Conservation (phyloP, 2,888 invertebrate genomes). For the Pyrrhosoma nymphula region DNA sequence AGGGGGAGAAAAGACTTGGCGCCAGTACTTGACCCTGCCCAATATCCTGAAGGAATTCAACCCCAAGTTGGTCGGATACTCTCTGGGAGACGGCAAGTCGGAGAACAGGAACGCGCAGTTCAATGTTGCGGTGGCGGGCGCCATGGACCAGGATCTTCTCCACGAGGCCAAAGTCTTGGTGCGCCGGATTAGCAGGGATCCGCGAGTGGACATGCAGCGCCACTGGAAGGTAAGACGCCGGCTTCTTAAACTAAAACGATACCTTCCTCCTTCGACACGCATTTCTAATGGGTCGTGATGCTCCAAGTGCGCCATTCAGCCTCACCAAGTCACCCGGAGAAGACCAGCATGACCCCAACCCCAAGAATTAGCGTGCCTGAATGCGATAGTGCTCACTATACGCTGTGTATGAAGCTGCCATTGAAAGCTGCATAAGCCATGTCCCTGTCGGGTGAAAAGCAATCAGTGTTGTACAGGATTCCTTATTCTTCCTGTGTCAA, state of each 20-base stretch:
- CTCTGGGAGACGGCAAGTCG: slow-evolving; percentile 85
- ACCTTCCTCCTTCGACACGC: not conserved
- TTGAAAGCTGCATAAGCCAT: not conserved
- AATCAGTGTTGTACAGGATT: not conserved
- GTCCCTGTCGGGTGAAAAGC: not conserved
- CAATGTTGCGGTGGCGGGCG: slow-evolving; percentile 87
- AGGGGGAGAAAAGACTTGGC: slow-evolving; percentile 87
- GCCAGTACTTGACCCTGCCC: slow-evolving; percentile 85
- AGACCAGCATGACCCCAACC: not conserved
- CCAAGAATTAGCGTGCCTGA: not conserved
- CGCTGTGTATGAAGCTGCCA: not conserved
- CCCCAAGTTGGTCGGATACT: slow-evolving; percentile 84
- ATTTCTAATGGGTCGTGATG: too few species aligned
- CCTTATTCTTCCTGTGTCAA: not conserved
- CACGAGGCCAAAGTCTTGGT: slow-evolving; percentile 86
- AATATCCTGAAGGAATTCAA: slow-evolving; percentile 88
- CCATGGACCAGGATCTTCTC: slow-evolving; percentile 85
- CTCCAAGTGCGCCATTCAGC: too few species aligned
- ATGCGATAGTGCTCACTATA: not conserved
- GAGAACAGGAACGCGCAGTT: slow-evolving; percentile 77
- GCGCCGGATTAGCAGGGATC: slow-evolving; percentile 82
- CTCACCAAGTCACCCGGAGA: not conserved
- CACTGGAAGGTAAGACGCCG: slow-evolving; percentile 85
- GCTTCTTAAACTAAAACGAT: not conserved
- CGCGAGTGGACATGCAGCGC: slow-evolving; percentile 81